Evolutionary conservation across 1,140 invertebrate species (phyloP).

Genomic region (Diachasma alloeum): DNA sequence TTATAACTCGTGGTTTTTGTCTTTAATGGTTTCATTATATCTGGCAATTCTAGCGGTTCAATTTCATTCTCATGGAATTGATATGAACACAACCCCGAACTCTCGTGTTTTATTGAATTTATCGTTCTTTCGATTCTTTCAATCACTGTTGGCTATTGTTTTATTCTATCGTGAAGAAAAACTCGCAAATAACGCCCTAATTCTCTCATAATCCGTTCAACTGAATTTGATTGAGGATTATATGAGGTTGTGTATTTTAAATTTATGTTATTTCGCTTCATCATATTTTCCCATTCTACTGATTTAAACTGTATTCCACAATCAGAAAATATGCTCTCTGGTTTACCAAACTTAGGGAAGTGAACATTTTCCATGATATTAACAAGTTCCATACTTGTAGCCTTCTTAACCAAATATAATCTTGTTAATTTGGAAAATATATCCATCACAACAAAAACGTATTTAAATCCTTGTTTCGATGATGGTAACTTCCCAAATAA

Average conservation of each 20-base stretch:
- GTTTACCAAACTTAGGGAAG: neutral
- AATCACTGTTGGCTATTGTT: neutral
- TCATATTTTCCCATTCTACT: neutral
- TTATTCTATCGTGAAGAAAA: neutral
- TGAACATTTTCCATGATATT: neutral
- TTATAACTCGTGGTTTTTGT: no score
- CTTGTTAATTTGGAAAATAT: slow-evolving; percentile 18
- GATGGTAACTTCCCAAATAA: slow-evolving; percentile 8
- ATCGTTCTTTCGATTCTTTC: neutral
- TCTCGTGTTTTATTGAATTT: neutral
- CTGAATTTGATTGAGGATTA: slow-evolving; percentile 20
- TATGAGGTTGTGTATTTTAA: neutral
- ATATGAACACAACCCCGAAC: neutral
- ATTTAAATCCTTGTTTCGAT: slow-evolving; percentile 3
- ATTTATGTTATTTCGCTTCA: neutral
- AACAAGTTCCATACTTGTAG: neutral
- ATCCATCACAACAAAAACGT: slow-evolving; percentile 19
- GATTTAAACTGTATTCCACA: slow-evolving; percentile 9
- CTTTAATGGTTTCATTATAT: no score
- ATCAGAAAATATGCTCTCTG: neutral
- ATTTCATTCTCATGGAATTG: neutral
- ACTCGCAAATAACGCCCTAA: neutral
- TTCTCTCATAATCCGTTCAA: slow-evolving; percentile 20
- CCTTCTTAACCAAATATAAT: neutral
- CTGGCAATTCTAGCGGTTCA: neutral